Conservation (phyloP, 53 echinoderm and acorn worm genomes). For the Arbacia lixula region DNA sequence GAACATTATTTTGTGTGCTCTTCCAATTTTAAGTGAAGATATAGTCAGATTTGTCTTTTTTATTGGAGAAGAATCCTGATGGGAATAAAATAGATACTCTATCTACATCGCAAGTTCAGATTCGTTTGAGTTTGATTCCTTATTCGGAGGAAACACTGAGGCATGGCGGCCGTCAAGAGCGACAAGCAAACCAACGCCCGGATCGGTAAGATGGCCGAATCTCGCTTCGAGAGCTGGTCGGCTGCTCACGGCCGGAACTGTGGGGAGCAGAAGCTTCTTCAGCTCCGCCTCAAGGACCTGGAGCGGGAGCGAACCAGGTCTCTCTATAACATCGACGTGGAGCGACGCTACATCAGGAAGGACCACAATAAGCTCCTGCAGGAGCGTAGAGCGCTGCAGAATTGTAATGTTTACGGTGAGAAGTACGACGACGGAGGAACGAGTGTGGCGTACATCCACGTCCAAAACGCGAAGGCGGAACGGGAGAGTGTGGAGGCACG, state of each 20-base stretch:
- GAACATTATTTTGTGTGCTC: too few species aligned
- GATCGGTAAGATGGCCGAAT: background rate
- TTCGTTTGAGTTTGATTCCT: too few species aligned
- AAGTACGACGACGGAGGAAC: too few species aligned
- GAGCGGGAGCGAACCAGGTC: constrained; percentile 20
- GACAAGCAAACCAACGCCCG: too few species aligned
- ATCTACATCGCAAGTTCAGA: too few species aligned
- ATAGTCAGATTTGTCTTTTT: too few species aligned
- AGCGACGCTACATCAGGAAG: background rate
- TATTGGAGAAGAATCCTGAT: too few species aligned
- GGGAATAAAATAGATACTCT: too few species aligned
- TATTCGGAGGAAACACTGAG: too few species aligned
- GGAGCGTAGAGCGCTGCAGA: background rate
- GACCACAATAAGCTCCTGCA: constrained; percentile 6
- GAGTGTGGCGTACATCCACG: background rate
- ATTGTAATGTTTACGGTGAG: background rate
- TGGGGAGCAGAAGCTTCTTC: constrained; percentile 21
- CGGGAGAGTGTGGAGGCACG: background rate
- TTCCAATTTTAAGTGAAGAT: too few species aligned
- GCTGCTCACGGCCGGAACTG: constrained; percentile 21
- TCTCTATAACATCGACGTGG: background rate
- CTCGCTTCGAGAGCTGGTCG: constrained; percentile 9
- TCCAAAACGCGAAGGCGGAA: too few species aligned
- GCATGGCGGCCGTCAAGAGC: too few species aligned
- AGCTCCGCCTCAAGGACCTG: constrained; percentile 14